A percentile compares a stretch with the other conserved stretches of the same genome.
phyloP scores from a whole-genome alignment of 64 coral and sea anemone genomes.

The Catalaphyllia jardinei region DNA sequence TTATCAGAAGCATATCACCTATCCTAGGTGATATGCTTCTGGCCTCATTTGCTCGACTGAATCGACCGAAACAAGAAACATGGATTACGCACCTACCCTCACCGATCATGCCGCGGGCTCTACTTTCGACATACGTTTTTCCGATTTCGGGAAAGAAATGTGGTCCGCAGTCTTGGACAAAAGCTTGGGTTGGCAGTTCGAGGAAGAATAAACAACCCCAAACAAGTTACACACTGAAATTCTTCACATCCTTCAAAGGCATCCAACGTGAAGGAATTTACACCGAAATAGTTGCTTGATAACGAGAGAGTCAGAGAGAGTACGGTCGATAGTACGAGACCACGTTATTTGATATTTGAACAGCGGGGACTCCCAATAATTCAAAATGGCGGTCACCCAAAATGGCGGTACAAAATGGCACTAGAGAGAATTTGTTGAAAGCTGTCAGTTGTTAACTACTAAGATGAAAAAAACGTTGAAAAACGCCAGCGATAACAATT shows the following conservation, averaged over 20 bases:
- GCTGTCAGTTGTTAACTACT: not conserved
- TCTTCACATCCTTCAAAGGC: not conserved
- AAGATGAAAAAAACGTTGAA: not conserved
- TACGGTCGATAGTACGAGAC: too few relatives aligned
- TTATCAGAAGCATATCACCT: too few relatives aligned
- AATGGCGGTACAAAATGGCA: not conserved
- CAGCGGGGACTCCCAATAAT: constrained; percentile 5
- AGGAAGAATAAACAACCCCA: not conserved
- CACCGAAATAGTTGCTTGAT: too few relatives aligned
- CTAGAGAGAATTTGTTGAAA: not conserved
- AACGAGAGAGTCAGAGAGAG: too few relatives aligned
- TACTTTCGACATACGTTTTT: not conserved
- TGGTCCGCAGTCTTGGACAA: not conserved
- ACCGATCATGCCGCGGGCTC: not conserved
- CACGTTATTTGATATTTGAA: not conserved
- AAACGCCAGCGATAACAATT: not conserved
- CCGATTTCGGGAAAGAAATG: not conserved
- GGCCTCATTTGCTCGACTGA: not conserved
- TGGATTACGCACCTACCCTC: not conserved
- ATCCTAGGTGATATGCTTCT: too few relatives aligned
- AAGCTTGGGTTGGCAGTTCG: not conserved
- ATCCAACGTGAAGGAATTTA: not conserved
- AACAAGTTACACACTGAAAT: not conserved
- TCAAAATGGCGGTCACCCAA: constrained; percentile 17
- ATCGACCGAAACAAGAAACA: not conserved